Base-by-base conservation (phyloP, 2,888 invertebrate genomes). In the Zhuqinia jingwanae region DNA sequence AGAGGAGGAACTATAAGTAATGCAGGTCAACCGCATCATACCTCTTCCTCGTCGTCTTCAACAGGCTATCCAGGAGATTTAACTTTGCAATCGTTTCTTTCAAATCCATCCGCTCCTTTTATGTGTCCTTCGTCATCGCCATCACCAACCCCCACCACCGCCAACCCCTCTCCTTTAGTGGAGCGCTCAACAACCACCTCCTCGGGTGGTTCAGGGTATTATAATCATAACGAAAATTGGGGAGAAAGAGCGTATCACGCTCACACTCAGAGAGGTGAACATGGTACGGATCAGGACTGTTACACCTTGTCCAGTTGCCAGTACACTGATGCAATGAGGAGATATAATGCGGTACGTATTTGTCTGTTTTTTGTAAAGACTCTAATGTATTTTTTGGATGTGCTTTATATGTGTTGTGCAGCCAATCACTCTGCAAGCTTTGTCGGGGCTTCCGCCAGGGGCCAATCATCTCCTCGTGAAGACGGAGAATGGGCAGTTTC, bases 401-500 rank as follows among this genome's bases (percentile, higher is more conserved):
- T 91, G 91, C 91, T 91, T 91, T 91, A 90, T 90, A 90, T 91
- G 91, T 91, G 91, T 91, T 91, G 91, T 92, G 86, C 92, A 94
- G 94, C 95, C 96, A 95, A 96, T 97, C 94, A 97, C 97, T 92
- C 94, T 97, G 93, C 73, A 73, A 73, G 95, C 96, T 92, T 94
- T 97, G 92, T 96, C 96, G 93, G 95, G 96, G 92, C 94, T 97
- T 91, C 97, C 96, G 93, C 95, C 96, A 91, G 96, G 96, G 92
- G 96, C 97, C 93, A 90, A 90, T 90, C 90, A 90, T 90, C 94
- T 98, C 93, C 95, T 98, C 92, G 94, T 98, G 93, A 98, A 98
- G 94, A 98, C 98, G 92, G 98, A 98, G 94, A 98, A 97, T 94
- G 98, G 98, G 92, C 97, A 97, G 93, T 97, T 96, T 93, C 98